These are phyloP conservation scores for Caenorhabditis afra DNA, from an alignment of 2,888 invertebrate species.

Conservation along the genomic window DNA sequence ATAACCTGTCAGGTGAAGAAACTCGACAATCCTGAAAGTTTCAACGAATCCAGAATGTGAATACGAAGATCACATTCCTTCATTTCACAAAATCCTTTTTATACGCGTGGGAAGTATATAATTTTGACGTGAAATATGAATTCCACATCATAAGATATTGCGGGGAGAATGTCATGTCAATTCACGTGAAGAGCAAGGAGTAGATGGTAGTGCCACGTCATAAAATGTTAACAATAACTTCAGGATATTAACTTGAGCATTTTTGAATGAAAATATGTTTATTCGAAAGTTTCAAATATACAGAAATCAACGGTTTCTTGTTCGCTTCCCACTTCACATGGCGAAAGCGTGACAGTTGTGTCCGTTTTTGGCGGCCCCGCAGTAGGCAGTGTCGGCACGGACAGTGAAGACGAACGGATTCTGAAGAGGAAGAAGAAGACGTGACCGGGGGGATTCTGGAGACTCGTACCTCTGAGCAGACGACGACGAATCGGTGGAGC, in stretches of 20 bases:
- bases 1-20: no score
- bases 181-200: no score
- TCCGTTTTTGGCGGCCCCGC: slow-evolving; percentile 34
- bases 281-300: neutral
- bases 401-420: slow-evolving; percentile 32
- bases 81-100: no score
- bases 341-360: slow-evolving; percentile 38
- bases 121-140: no score
- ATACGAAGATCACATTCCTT: no score
- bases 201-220: neutral
- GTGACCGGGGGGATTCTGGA: no score
- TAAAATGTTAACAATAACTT: neutral
- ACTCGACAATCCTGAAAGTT: no score
- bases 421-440: slow-evolving; percentile 4
- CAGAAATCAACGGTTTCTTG: neutral
- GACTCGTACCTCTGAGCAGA: slow-evolving; percentile 28
- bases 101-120: no score
- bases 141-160: no score
- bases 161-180: no score
- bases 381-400: slow-evolving; percentile 43
- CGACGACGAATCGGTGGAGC: slow-evolving; percentile 34
- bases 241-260: neutral
- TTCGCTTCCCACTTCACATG: slow-evolving; percentile 16
- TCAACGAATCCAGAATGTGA: no score
- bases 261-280: neutral